Evolutionary conservation across 2,797 vertebrate species (phyloP).

Genomic region (Kryptopterus vitreolus): DNA sequence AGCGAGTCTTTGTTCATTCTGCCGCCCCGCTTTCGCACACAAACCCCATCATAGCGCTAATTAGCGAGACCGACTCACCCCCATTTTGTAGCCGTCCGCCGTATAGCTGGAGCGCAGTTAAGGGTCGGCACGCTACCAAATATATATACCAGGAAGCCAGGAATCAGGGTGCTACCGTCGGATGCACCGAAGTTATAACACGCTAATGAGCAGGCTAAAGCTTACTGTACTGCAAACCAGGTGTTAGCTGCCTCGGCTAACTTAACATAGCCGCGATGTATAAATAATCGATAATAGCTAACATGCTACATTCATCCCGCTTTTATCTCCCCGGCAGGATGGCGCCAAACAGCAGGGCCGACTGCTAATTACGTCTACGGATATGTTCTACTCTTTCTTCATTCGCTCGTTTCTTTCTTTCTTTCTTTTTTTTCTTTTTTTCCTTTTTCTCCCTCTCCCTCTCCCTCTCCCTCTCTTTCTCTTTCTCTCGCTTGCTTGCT

Average conservation of each 20-base stretch:
- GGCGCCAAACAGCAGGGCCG: slow-evolving; percentile 68
- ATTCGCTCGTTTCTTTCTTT: slow-evolving; percentile 11
- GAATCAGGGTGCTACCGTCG: slow-evolving; percentile 32
- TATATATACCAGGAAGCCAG: neutral
- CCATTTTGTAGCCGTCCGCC: slow-evolving; percentile 68
- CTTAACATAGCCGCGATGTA: neutral
- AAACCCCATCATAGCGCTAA: slow-evolving; percentile 13
- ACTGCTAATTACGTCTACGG: slow-evolving; percentile 53
- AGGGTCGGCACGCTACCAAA: neutral
- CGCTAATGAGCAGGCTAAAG: slow-evolving; percentile 45
- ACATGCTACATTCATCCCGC: slow-evolving; percentile 16
- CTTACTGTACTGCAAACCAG: slow-evolving; percentile 15
- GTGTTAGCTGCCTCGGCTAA: slow-evolving; percentile 8
- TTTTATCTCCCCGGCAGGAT: slow-evolving; percentile 58
- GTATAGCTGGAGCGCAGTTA: slow-evolving; percentile 49
- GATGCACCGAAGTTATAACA: slow-evolving; percentile 39
- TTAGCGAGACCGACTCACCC: slow-evolving; percentile 71
- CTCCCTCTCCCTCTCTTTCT: slow-evolving; percentile 37
- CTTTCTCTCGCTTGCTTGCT: slow-evolving; percentile 19
- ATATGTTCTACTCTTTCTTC: slow-evolving; percentile 44
- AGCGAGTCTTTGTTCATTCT: slow-evolving; percentile 55
- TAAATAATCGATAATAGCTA: neutral
- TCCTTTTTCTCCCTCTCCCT: slow-evolving; percentile 47
- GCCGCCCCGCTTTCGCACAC: slow-evolving; percentile 50
- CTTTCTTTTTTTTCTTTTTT: slow-evolving; percentile 30